These are phyloP conservation scores for Lacerta bilineata DNA, from an alignment of 2,797 vertebrate species.

Conservation along the genomic window DNA sequence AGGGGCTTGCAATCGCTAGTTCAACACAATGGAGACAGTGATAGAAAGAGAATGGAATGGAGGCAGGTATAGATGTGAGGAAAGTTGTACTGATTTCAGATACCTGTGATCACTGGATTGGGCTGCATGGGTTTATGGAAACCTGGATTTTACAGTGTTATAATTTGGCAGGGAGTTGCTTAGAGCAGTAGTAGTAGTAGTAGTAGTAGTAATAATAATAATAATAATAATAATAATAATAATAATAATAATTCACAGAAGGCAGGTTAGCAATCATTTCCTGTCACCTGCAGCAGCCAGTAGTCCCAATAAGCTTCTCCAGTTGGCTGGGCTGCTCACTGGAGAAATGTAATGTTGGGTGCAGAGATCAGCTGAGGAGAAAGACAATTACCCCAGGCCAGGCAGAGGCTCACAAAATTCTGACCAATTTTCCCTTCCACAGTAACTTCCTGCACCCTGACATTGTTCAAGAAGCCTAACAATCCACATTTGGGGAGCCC, in stretches of 20 bases:
- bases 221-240: too few species aligned
- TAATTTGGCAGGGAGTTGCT: neutral
- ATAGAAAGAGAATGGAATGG: neutral
- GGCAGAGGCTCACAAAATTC: too few species aligned
- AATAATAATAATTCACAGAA: too few species aligned
- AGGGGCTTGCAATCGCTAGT: neutral
- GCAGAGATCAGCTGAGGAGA: too few species aligned
- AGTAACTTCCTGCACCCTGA: neutral
- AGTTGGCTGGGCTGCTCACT: too few species aligned
- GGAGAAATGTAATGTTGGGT: too few species aligned
- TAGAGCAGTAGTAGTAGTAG: neutral
- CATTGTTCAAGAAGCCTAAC: neutral
- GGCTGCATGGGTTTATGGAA: neutral
- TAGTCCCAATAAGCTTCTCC: too few species aligned
- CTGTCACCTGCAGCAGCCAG: too few species aligned
- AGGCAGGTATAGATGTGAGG: neutral
- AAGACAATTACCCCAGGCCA: too few species aligned
- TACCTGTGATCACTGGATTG: neutral
- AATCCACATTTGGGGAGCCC: too few species aligned
- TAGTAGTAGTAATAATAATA: too few species aligned
- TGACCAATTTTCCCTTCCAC: neutral
- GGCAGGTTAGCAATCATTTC: too few species aligned
- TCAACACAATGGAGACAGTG: neutral
- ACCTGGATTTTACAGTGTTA: neutral
- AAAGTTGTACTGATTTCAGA: neutral